phyloP scores from a whole-genome alignment of 2,113 vertebrate species.

The Ageneiosus marmoratus region DNA sequence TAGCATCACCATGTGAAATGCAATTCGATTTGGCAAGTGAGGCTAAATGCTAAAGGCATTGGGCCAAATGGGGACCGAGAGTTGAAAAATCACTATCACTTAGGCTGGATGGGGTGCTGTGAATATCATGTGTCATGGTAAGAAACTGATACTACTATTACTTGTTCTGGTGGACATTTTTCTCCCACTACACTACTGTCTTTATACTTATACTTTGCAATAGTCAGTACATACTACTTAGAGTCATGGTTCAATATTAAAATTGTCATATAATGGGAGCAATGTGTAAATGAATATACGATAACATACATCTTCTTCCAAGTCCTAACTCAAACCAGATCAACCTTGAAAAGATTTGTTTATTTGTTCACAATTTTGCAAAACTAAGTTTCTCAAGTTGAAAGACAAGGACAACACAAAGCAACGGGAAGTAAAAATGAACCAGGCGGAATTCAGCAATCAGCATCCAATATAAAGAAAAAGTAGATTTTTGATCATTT shows the following conservation, averaged over 20 bases:
- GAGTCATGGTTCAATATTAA: not conserved
- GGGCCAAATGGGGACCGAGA: not conserved
- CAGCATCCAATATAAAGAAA: not conserved
- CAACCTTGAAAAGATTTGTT: not conserved
- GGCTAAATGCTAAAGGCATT: not conserved
- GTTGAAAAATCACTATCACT: constrained; percentile 2
- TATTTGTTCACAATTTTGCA: not conserved
- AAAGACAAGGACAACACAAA: not conserved
- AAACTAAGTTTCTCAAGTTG: not conserved
- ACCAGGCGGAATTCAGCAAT: not conserved
- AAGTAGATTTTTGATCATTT: not conserved
- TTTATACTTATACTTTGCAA: not conserved
- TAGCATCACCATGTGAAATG: constrained; percentile 54
- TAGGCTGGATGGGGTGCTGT: not conserved
- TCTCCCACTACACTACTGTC: not conserved
- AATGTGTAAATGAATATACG: not conserved
- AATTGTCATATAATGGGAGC: not conserved
- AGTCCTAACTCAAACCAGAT: not conserved
- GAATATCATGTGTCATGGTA: constrained; percentile 1
- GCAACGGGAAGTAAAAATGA: not conserved
- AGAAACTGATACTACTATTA: not conserved
- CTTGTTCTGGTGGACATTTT: not conserved
- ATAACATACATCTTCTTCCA: not conserved
- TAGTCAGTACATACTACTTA: not conserved
- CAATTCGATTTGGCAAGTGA: constrained; percentile 39